A percentile compares a stretch with the other conserved stretches of the same genome.
Evolutionary conservation across 35 echinoderm and acorn worm genomes (phyloP).

Genomic region (Eucidaris tribuloides): DNA sequence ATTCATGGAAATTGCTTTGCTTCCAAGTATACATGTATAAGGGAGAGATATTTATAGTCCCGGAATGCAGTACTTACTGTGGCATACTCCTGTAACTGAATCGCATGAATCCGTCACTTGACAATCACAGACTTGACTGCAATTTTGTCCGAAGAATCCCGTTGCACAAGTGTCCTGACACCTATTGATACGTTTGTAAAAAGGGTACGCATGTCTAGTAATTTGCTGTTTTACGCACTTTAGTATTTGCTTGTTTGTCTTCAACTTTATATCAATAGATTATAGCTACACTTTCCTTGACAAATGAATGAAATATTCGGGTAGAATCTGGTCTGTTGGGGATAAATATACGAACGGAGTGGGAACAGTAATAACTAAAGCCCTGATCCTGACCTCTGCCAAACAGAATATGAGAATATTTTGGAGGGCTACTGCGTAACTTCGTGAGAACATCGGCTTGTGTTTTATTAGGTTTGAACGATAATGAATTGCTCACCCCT

Average conservation of each 20-base stretch:
- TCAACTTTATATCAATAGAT: not conserved
- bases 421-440: too few relatives aligned
- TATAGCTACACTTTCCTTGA: not conserved
- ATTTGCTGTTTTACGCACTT: too few relatives aligned
- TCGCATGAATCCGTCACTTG: conserved; percentile 42
- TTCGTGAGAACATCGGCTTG: too few relatives aligned
- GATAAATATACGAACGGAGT: not conserved
- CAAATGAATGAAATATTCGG: not conserved
- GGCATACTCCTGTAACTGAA: conserved; percentile 42
- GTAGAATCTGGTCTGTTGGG: not conserved
- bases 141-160: conserved; percentile 62
- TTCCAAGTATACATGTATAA: too few relatives aligned
- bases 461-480: too few relatives aligned
- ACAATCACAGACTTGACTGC: conserved; percentile 54
- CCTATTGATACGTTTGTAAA: conserved; percentile 50
- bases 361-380: not conserved
- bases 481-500: too few relatives aligned
- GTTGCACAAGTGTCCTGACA: conserved; percentile 47
- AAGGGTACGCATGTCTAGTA: conserved; percentile 12
- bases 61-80: not conserved
- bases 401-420: too few relatives aligned
- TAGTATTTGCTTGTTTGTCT: too few relatives aligned
- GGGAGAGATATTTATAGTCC: too few relatives aligned
- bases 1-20: not conserved
- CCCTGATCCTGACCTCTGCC: too few relatives aligned